These are phyloP conservation scores for Cebidichthys violaceus DNA, from an alignment of 2,113 vertebrate genomes.

Conservation along the genomic window DNA sequence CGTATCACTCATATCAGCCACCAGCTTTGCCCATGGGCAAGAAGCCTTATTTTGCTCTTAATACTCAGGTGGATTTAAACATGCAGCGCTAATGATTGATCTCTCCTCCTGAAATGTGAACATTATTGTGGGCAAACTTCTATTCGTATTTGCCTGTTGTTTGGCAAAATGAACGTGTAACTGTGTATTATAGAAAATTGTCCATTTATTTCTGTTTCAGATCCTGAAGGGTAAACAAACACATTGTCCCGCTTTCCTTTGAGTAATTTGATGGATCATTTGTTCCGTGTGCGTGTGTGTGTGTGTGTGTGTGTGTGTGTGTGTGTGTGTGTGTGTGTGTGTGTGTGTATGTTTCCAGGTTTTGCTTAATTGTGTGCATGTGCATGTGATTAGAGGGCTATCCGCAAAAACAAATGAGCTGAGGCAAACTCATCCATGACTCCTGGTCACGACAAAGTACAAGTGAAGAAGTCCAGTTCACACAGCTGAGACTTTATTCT, in stretches of 20 bases:
- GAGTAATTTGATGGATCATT: slow-evolving; percentile 71
- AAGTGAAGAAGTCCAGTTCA: slow-evolving; percentile 3
- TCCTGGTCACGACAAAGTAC: slow-evolving; percentile 59
- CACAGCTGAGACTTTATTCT: neutral
- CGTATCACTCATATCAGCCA: neutral
- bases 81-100: slow-evolving; percentile 23
- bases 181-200: slow-evolving; percentile 25
- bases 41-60: slow-evolving; percentile 7
- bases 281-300: slow-evolving; percentile 17
- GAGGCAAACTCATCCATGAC: slow-evolving; percentile 63
- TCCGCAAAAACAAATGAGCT: slow-evolving; percentile 50
- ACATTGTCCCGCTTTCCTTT: slow-evolving; percentile 35
- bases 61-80: slow-evolving; percentile 17
- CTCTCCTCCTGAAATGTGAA: neutral
- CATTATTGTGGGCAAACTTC: neutral
- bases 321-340: slow-evolving; percentile 10
- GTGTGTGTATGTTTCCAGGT: slow-evolving; percentile 36
- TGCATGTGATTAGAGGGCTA: slow-evolving; percentile 60
- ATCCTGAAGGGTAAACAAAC: slow-evolving; percentile 59
- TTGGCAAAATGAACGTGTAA: neutral
- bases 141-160: slow-evolving; percentile 6
- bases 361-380: slow-evolving; percentile 50
- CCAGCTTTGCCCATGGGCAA: neutral
- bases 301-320: neutral
- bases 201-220: slow-evolving; percentile 47